phyloP scores from a whole-genome alignment of 2,888 invertebrate genomes.

The Dolichopus griseipennis region DNA sequence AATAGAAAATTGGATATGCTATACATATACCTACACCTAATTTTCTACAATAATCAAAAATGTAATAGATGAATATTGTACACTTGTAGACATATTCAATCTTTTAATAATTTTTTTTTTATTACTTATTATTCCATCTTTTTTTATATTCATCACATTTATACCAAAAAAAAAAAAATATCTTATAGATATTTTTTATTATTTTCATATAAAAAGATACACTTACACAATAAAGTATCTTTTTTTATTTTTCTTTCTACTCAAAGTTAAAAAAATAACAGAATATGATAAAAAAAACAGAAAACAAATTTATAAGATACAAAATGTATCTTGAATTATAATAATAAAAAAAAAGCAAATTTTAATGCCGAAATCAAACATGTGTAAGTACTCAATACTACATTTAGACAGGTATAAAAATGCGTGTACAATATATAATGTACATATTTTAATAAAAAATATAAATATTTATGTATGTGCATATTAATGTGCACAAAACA shows the following conservation, averaged over 20 bases:
- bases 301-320: neutral
- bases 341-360: neutral
- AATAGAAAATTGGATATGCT: too few species aligned
- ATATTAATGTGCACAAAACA: neutral
- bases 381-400: neutral
- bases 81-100: too few species aligned
- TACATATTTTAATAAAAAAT: neutral
- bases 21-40: too few species aligned
- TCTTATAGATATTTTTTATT: neutral
- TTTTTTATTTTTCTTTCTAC: neutral
- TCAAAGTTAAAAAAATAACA: slow-evolving; percentile 1
- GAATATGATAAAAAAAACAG: neutral
- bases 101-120: too few species aligned
- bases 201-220: neutral
- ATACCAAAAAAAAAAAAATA: neutral
- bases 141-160: neutral
- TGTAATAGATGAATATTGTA: too few species aligned
- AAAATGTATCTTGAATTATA: too few species aligned
- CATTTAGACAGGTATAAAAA: too few species aligned
- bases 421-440: too few species aligned
- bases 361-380: neutral
- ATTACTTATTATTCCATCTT: too few species aligned
- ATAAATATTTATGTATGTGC: neutral
- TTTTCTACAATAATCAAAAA: too few species aligned
- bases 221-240: too few species aligned